Evolutionary conservation across 2,888 invertebrate genomes (phyloP), one percentile per base, ranked within the genome.

Genomic region (Archaeoteleia sp.): DNA sequence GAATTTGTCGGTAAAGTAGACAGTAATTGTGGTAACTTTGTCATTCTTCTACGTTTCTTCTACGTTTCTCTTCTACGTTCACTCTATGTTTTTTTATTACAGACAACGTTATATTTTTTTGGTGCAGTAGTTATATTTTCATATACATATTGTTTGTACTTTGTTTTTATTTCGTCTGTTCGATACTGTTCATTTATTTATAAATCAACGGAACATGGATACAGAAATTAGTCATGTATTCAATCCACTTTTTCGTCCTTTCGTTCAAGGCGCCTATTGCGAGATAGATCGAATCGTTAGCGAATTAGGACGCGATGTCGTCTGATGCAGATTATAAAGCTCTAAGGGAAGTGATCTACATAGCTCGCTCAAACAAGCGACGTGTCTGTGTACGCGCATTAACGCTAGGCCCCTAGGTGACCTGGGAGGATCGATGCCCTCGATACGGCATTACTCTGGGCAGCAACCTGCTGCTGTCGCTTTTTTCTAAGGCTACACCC

Each of bases 381-480:
- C 32, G 45, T 66, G 30, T 46, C 32, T 67, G 60, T 73, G 73
- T 76, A 72, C 71, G 70, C 71, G 74, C 67, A 73, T 68, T 70
- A 67, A 75, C 69, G 72, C 72, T 77, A 80, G 79, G 75, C 75
- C 78, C 76, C 81, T 71, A 76, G 73, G 67, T 82, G 81, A 83
- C 81, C 81, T 75, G 76, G 70, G 67, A 80, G 76, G 80, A 84
- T 84, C 84, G 83, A 84, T 84, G 83, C 78, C 78, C 78, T 70
- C 79, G 75, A 80, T 80, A 76, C 67, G 45, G 72, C 60, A 62
- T 70, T 71, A 66, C 67, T 58, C 49, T 37, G 51, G 61, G 61
- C 71, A 67, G 70, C 71, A 74, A 76, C 72, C 77, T 71, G 71
- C 67, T 66, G 69, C 63, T 42, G 32, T 20, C 7, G 55, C 49